Conservation (phyloP, 2,113 vertebrate species). For the Tragelaphus imberbis region DNA sequence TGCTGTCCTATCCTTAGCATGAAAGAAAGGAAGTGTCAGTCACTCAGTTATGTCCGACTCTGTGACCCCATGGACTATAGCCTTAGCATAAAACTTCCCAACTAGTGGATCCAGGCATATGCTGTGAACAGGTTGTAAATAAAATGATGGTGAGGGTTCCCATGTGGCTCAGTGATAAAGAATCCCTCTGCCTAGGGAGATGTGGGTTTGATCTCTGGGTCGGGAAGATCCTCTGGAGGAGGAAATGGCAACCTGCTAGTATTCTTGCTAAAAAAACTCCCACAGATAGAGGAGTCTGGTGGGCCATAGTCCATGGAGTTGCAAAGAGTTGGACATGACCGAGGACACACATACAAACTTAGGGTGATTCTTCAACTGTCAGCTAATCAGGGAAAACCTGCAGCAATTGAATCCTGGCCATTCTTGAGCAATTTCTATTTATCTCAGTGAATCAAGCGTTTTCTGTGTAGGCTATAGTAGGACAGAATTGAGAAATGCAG, state of each 20-base stretch:
- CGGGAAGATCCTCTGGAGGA: not conserved
- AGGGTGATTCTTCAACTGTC: not conserved
- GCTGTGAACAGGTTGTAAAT: not conserved
- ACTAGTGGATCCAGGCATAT: not conserved
- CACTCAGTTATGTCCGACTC: not conserved
- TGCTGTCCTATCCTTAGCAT: not conserved
- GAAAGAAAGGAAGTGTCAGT: not conserved
- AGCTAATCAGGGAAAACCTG: not conserved
- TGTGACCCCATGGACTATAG: not conserved
- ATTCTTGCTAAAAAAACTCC: not conserved
- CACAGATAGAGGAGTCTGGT: not conserved
- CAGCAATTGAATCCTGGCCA: not conserved
- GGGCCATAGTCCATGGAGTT: not conserved
- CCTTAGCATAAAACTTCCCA: not conserved
- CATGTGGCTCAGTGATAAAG: not conserved
- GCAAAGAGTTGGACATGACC: rapidly evolving
- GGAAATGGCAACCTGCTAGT: not conserved
- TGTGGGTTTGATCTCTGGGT: not conserved
- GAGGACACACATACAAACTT: not conserved
- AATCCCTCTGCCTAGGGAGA: not conserved
- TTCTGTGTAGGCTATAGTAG: not conserved
- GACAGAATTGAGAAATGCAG: not conserved
- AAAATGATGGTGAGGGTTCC: not conserved
- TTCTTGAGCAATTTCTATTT: not conserved
- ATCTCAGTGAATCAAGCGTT: not conserved